Conservation (phyloP, 2,797 vertebrate species). For the Acanthurus leucopareius region DNA sequence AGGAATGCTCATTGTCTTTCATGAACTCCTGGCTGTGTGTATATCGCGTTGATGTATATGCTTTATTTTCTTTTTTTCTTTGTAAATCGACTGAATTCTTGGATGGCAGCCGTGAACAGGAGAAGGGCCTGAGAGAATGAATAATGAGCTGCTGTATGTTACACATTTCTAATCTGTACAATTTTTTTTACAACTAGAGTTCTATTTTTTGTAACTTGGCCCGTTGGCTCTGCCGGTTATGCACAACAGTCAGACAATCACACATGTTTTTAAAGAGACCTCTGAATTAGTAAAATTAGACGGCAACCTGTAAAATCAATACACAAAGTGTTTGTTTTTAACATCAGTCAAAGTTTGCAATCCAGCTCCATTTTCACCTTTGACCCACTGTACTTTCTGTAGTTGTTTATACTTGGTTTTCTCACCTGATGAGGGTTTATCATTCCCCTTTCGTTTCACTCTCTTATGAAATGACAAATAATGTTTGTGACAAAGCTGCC, state of each 20-base stretch:
- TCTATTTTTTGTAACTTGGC: neutral
- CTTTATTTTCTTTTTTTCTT: slow-evolving; percentile 9
- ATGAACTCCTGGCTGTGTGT: neutral
- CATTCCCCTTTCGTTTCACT: neutral
- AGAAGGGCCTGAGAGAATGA: neutral
- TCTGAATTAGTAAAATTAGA: neutral
- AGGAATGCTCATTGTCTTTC: slow-evolving; percentile 64
- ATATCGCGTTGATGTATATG: neutral
- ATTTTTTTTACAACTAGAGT: neutral
- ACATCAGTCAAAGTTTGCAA: neutral
- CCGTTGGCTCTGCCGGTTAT: neutral
- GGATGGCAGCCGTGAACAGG: neutral
- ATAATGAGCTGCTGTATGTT: neutral
- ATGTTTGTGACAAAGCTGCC: neutral
- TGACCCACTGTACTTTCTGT: neutral
- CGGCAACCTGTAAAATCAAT: neutral
- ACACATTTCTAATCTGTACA: neutral
- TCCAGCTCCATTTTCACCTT: neutral
- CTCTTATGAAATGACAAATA: neutral
- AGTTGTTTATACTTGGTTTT: neutral
- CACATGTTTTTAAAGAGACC: neutral
- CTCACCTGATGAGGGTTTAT: neutral
- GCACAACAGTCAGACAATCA: neutral
- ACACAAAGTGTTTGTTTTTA: neutral
- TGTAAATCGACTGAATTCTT: slow-evolving; percentile 15